Evolutionary conservation across 2,888 invertebrate genomes (phyloP).

Genomic region (Hydrotaea diabolus): DNA sequence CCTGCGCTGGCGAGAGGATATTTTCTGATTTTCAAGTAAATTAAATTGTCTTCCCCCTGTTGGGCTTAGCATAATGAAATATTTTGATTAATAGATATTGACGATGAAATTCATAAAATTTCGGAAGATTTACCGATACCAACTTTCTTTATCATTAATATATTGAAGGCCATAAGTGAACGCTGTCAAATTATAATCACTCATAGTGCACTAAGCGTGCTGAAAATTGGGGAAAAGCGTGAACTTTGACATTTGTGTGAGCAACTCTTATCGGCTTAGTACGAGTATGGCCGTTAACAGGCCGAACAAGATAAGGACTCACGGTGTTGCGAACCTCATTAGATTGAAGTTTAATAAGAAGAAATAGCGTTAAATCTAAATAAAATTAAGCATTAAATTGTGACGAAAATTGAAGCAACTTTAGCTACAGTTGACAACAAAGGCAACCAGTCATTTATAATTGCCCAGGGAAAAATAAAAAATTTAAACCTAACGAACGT

Average conservation of each 20-base stretch:
- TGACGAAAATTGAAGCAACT: no score
- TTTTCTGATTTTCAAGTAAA: slow-evolving; percentile 25
- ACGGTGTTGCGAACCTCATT: no score
- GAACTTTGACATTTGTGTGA: background rate
- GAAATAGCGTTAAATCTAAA: no score
- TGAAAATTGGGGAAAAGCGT: background rate
- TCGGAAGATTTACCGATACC: background rate
- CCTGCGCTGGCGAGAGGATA: background rate
- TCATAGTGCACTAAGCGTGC: background rate
- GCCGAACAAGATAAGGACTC: no score
- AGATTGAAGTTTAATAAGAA: no score
- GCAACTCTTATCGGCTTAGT: no score
- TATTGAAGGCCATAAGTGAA: background rate
- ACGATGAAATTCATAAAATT: background rate
- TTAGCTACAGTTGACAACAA: no score
- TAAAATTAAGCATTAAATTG: no score
- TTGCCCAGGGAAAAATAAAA: no score
- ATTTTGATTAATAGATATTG: slow-evolving; percentile 56
- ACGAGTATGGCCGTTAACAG: no score
- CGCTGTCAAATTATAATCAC: slow-evolving; percentile 4
- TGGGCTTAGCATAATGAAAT: slow-evolving; percentile 49
- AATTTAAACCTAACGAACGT: no score
- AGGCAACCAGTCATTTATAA: no score
- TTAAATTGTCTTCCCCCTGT: slow-evolving; percentile 43
- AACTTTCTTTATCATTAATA: background rate